Percentiles rank a stretch among this genome's conserved stretches.
phyloP scores from a whole-genome alignment of 2,113 vertebrate species.

The Emberiza fucata region DNA sequence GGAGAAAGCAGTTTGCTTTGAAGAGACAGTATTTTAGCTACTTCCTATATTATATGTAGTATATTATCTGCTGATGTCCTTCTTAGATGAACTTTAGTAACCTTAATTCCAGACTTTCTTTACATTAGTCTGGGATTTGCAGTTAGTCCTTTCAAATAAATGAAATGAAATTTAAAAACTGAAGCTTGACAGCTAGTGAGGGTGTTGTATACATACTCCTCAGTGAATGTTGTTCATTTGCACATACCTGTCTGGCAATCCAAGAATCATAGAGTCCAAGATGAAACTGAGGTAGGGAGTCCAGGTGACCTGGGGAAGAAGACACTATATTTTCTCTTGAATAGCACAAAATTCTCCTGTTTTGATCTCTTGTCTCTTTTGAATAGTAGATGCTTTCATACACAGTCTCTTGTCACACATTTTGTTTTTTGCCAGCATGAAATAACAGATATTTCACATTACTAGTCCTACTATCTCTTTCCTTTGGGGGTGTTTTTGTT shows the following conservation, averaged over 20 bases:
- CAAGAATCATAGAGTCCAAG: background rate
- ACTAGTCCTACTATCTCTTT: background rate
- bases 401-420: background rate
- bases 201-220: background rate
- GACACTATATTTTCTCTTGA: background rate
- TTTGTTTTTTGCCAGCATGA: background rate
- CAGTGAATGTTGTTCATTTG: background rate
- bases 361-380: background rate
- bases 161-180: background rate
- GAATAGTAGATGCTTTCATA: background rate
- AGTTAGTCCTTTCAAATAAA: background rate
- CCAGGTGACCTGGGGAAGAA: background rate
- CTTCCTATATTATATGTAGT: background rate
- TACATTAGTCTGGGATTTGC: background rate
- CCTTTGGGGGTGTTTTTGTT: background rate
- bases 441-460: background rate
- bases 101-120: background rate
- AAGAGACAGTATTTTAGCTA: background rate
- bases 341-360: background rate
- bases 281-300: background rate
- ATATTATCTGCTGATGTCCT: background rate
- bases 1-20: background rate
- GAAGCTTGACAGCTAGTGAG: rapidly evolving
- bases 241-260: background rate
- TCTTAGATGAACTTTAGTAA: background rate